Percentiles rank a stretch among this genome's conserved stretches.
Evolutionary conservation across 2,888 invertebrate genomes (phyloP).

Genomic region (Caenorhabditis sp.): DNA sequence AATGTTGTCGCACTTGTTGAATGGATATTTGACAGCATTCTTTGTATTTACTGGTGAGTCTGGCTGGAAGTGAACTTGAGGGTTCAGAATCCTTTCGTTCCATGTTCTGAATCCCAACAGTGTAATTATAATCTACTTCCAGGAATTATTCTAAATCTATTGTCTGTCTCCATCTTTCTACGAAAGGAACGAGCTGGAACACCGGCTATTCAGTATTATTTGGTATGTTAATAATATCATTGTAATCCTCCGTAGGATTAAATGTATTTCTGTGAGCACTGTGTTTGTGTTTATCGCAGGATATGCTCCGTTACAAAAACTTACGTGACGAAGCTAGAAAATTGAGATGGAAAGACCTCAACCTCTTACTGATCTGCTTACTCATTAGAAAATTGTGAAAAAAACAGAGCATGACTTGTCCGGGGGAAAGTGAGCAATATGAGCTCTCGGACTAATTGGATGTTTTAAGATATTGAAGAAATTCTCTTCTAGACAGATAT

Average conservation of each 20-base stretch:
- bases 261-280: conserved; percentile 5
- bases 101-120: background rate
- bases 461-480: conserved; percentile 26
- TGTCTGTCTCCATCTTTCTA: conserved; percentile 81
- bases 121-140: conserved; percentile 24
- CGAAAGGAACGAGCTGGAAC: conserved; percentile 78
- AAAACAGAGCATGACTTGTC: conserved; percentile 15
- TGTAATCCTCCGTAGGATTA: conserved; percentile 16
- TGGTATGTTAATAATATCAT: conserved; percentile 69
- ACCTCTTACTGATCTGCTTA: conserved; percentile 3
- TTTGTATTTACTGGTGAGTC: conserved; percentile 77
- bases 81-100: background rate
- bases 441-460: conserved; percentile 48
- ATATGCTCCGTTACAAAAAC: background rate
- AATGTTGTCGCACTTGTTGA: conserved; percentile 80
- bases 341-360: conserved; percentile 17
- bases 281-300: background rate
- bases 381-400: conserved; percentile 29
- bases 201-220: conserved; percentile 82
- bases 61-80: background rate
- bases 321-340: conserved; percentile 5
- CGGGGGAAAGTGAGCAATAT: conserved; percentile 9
- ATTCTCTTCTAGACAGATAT: background rate
- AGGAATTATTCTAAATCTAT: conserved; percentile 79
- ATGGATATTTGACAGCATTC: conserved; percentile 81